phyloP scores from a whole-genome alignment of 2,113 vertebrate genomes.

The Phrynocephalus versicolor region DNA sequence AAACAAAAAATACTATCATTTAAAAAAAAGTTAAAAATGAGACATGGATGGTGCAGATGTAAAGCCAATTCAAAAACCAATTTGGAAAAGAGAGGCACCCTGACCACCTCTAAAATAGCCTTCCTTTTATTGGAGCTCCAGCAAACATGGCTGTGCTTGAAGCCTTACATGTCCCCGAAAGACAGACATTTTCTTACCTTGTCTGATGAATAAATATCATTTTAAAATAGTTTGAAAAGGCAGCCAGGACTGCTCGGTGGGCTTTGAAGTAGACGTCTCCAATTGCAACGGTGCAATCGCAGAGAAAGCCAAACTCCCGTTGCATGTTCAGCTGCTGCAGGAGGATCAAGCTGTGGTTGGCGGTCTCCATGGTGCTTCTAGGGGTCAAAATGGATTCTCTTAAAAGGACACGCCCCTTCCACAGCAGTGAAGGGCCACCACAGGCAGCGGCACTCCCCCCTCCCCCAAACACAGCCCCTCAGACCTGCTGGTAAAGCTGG shows the following conservation, averaged over 20 bases:
- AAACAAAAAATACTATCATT: neutral
- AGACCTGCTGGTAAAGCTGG: too few relatives aligned
- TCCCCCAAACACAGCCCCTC: neutral
- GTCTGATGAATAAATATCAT: constrained; percentile 99
- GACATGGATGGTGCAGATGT: too few relatives aligned
- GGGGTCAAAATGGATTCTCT: neutral
- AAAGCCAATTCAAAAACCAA: too few relatives aligned
- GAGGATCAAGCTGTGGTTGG: constrained; percentile 91
- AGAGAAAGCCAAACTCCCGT: constrained; percentile 96
- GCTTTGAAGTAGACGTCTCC: constrained; percentile 99
- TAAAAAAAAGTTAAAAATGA: too few relatives aligned
- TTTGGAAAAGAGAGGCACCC: neutral
- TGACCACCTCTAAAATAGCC: neutral
- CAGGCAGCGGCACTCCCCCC: neutral
- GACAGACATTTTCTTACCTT: constrained; percentile 77
- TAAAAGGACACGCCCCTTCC: neutral
- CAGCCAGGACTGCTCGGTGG: constrained; percentile 93
- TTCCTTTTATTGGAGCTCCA: neutral
- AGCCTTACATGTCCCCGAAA: neutral
- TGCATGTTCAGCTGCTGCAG: constrained; percentile 97
- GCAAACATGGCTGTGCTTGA: neutral
- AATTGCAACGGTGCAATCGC: constrained; percentile 96
- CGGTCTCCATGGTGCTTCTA: constrained; percentile 84
- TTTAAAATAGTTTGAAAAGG: constrained; percentile 99
- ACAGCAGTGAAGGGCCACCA: neutral